Base-by-base conservation (phyloP, 64 coral and sea anemone species). In the Actinia equina region DNA sequence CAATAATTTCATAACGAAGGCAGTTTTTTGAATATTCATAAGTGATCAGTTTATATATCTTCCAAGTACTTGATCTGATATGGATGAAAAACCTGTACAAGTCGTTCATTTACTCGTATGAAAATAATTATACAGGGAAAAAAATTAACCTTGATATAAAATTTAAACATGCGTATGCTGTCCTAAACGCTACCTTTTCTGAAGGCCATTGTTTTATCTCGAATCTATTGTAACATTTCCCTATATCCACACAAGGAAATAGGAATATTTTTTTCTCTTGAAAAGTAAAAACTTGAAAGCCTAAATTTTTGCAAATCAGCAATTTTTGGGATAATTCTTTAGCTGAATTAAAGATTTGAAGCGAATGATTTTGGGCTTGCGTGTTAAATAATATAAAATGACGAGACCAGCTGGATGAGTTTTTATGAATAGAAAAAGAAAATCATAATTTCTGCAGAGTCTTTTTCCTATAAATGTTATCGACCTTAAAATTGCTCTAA, bases 1-100 rank as follows among this genome's bases (percentile, higher is more conserved):
- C 78, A 22, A 51, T 81, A 4, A 81, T 49, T 81, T 44, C 52
- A 52, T 81, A 81, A 81, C 78, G 78, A 81, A 81, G 44, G 30
- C 22, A 6, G 44, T 81, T 6, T 18, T 52, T 81, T 81, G 18
- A 81, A 81, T 81, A 81, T 81, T 81, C 78, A 81, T 81, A 52
- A 41, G 26, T 20, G 22, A 65, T 65, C 55, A 65, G 62, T 23
- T 74, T 11, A 30, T 20, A 69, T 74, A 74, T 74, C 69, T 74
- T 27, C 69, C n/a, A 30, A 65, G 62, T 65, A 23, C 62, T 65
- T 65, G 62, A 65, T 65, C 62, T 65, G 62, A 65, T 65, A 65
- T 65, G 20, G n/a, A 23, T n/a, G n/a, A 23, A 10, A 20, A 23
- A 10, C 19, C 10, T 23, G 62, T 65, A 65, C 11, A 16, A 57